Base-by-base conservation (phyloP, 2,113 vertebrate species). In the Irena cyanogastra region DNA sequence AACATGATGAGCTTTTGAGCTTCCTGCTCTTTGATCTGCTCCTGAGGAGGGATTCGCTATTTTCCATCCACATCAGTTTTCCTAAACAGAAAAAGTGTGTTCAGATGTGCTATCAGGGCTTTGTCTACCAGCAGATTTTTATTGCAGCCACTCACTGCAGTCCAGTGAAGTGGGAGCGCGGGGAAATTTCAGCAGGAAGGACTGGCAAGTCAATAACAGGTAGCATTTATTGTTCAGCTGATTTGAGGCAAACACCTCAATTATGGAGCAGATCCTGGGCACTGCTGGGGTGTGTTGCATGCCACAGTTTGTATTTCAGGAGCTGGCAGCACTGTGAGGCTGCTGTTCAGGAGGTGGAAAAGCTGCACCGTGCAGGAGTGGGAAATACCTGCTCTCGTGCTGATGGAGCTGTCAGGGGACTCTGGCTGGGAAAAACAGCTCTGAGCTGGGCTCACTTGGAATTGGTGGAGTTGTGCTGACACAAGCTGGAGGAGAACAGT, bases 351-450 rank as follows among this genome's bases (percentile, higher is more conserved):
- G 12, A 61, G 68, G 64, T 1, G 68, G 77, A 27, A 61, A 65
- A 71, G n/a, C 50, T 53, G 16, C n/a, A 7, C 31, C 7, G 70
- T 82, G 87, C 61, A 54, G 10, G 15, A 91, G 60, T 82, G 82
- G 91, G 61, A 97, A 95, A 96, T 93, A 64, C 66, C 87, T 87
- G 77, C 24, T 49, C 0, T 84, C 64, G 92, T 89, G 82, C 87
- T 94, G 91, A 91, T 71, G 87, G 87, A 83, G 87, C 87, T 95
- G 87, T 80, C 82, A 81, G 91, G 61, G 75, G 41, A 80, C 56
- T 42, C n/a, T 5, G 5, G 28, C 57, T 65, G 78, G 30, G 60
- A 47, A 79, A 95, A 83, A 41, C 3, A 85, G 33, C 74, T 76
- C 9, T 11, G 61, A 35, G 53, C 65, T 75, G 70, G 57, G 7